These are phyloP conservation scores for Macrobrachium rosenbergii DNA, from an alignment of 1,140 invertebrate genomes.

Conservation along the genomic window DNA sequence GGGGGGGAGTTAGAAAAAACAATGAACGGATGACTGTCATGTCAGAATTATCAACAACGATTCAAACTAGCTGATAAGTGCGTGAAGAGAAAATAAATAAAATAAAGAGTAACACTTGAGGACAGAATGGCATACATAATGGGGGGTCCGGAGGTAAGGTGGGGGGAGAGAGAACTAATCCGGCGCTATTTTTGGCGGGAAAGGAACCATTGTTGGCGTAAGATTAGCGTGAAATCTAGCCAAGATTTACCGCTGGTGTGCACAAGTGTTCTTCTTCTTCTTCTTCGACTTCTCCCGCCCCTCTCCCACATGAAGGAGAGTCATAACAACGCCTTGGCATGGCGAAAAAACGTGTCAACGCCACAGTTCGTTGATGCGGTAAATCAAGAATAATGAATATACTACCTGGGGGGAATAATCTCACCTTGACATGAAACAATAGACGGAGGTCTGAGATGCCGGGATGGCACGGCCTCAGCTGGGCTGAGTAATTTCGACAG, in stretches of 20 bases:
- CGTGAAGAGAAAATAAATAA: too few relatives aligned
- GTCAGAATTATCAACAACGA: too few relatives aligned
- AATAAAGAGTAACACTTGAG: too few relatives aligned
- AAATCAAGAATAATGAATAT: conserved; percentile 18
- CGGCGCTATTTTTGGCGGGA: conserved; percentile 18
- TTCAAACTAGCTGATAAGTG: too few relatives aligned
- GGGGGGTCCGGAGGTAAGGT: too few relatives aligned
- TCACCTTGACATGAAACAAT: background rate
- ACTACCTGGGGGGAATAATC: background rate
- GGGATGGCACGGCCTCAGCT: too few relatives aligned
- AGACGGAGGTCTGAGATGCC: too few relatives aligned
- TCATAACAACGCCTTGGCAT: background rate
- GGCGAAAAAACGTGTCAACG: conserved; percentile 17
- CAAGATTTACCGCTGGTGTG: conserved; percentile 7
- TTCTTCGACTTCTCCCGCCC: too few relatives aligned
- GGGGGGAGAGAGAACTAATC: background rate
- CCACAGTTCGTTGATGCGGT: background rate
- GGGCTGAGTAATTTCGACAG: background rate
- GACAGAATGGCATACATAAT: too few relatives aligned
- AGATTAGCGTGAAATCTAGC: conserved; percentile 27
- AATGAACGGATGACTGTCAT: too few relatives aligned
- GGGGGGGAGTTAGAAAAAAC: too few relatives aligned
- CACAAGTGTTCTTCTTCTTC: background rate
- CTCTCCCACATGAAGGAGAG: too few relatives aligned
- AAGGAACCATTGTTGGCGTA: conserved; percentile 26